phyloP scores from a whole-genome alignment of 2,888 invertebrate genomes.

The Amphipyra tragopoginis region DNA sequence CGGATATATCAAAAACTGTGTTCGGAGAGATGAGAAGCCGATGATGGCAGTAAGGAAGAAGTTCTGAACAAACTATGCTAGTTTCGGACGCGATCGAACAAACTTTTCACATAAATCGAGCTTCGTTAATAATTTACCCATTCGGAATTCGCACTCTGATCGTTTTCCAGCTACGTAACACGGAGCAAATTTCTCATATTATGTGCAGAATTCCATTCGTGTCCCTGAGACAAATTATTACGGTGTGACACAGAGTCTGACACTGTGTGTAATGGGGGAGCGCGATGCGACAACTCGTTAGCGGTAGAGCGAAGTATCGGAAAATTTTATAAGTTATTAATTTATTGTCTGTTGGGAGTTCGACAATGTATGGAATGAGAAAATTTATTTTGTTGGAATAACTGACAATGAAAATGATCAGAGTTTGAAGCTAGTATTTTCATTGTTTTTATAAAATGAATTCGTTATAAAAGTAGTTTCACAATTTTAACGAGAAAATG shows the following conservation, averaged over 20 bases:
- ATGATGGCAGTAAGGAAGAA: conserved; percentile 60
- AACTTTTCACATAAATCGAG: conserved; percentile 82
- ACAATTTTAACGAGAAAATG: conserved; percentile 10
- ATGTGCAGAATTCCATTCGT: conserved; percentile 25
- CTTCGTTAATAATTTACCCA: conserved; percentile 79
- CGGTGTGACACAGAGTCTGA: conserved; percentile 37
- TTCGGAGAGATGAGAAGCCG: conserved; percentile 62
- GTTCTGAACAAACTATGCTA: conserved; percentile 68
- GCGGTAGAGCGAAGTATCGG: conserved; percentile 50
- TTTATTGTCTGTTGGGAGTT: conserved; percentile 55
- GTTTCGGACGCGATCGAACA: conserved; percentile 70
- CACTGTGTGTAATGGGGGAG: conserved; percentile 39
- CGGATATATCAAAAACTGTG: conserved; percentile 65
- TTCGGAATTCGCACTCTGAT: conserved; percentile 65
- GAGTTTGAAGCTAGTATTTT: conserved; percentile 26
- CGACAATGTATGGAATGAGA: conserved; percentile 46
- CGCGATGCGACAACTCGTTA: conserved; percentile 52
- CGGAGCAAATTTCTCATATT: conserved; percentile 42
- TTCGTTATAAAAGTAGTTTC: conserved; percentile 11
- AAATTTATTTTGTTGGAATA: conserved; percentile 30
- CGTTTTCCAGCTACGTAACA: conserved; percentile 57
- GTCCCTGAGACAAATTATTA: conserved; percentile 41
- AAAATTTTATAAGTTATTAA: conserved; percentile 55
- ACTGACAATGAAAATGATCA: conserved; percentile 42
- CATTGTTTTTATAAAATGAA: conserved; percentile 34